Base-by-base conservation (phyloP, 1,140 invertebrate genomes). In the Matsumurasca onukii region DNA sequence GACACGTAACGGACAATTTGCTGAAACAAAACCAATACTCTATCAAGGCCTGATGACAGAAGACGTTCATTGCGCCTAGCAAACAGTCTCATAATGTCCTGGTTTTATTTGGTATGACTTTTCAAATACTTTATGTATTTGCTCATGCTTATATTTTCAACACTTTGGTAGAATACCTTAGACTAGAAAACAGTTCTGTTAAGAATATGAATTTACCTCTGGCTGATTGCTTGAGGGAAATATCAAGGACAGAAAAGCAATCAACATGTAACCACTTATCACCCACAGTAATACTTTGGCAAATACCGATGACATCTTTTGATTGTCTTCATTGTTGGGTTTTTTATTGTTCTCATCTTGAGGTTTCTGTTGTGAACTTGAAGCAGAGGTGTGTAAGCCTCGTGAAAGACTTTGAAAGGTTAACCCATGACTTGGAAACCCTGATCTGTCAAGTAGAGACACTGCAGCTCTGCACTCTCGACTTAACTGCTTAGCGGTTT, bases 221-320 rank as follows among this genome's bases (percentile, higher is more conserved):
- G 88, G 89, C 72, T 90, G 86, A 76, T 87, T 89, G 52, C 85
- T 88, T 29, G 84, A 85, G 1, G 89, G 88, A 69, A 91, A 88
- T 27, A 92, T 73, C 12, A 89, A 75, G 5, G 89, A 89, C 64
- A 91, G 83, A 39, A 89, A 80, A 34, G 88, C 84, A 34, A 91
- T 86, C 49, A 91, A 80, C 78, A 91, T 85, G 74, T 89, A 91
- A 31, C 88, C 88, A 24, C 86, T 87, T 12, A 91, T 78, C 82
- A 92, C 85, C 90, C 90, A 92, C 31, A 92, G 81, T 15, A 87
- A 83, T 2, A 86, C 88, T 77, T 92, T 92, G 9, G 88, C 85
- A 1, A 91, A 62, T 1, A 91, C 77, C 1, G 89, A 86, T 3
- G 86, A 84, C 65, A 90, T 34, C 66, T 78, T 79, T 88, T 89